Conservation (phyloP, 2,888 invertebrate species). For the Leptopterna dolabrata region DNA sequence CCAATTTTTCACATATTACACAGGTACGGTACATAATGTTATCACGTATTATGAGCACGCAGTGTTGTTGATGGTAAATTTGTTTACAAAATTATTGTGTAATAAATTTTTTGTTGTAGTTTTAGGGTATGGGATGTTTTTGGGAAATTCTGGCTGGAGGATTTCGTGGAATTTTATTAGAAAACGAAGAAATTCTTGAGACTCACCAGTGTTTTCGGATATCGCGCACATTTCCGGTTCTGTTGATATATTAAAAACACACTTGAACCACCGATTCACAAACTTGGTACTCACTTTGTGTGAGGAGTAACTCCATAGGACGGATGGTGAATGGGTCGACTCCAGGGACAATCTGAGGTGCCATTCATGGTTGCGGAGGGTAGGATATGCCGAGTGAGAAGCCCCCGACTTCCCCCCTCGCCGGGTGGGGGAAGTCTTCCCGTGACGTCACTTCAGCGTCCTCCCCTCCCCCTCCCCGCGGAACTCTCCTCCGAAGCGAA, state of each 20-base stretch:
- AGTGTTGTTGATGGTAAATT: too few relatives aligned
- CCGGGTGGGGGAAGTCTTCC: background rate
- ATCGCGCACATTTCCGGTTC: slow-evolving; percentile 50
- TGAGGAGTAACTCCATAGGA: slow-evolving; percentile 49
- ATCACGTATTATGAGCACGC: too few relatives aligned
- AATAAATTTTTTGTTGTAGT: too few relatives aligned
- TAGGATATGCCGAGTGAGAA: slow-evolving; percentile 34
- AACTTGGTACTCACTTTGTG: slow-evolving; percentile 50
- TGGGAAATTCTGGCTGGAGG: too few relatives aligned
- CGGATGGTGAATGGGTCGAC: slow-evolving; percentile 40
- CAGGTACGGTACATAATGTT: too few relatives aligned
- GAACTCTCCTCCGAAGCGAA: too few relatives aligned
- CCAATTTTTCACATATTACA: too few relatives aligned
- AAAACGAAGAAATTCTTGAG: background rate
- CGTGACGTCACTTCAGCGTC: slow-evolving; percentile 24
- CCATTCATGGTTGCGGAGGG: slow-evolving; percentile 50
- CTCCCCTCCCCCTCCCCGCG: background rate
- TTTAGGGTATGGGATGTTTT: too few relatives aligned
- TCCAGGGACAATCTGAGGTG: slow-evolving; percentile 50
- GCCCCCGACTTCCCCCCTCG: background rate
- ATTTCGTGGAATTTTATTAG: too few relatives aligned
- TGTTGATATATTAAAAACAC: slow-evolving; percentile 23
- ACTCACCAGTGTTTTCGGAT: slow-evolving; percentile 47
- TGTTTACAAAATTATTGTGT: too few relatives aligned
- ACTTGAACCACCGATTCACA: slow-evolving; percentile 50